Conservation (phyloP, 1,140 invertebrate genomes). For the Drosophila neocordata region DNA sequence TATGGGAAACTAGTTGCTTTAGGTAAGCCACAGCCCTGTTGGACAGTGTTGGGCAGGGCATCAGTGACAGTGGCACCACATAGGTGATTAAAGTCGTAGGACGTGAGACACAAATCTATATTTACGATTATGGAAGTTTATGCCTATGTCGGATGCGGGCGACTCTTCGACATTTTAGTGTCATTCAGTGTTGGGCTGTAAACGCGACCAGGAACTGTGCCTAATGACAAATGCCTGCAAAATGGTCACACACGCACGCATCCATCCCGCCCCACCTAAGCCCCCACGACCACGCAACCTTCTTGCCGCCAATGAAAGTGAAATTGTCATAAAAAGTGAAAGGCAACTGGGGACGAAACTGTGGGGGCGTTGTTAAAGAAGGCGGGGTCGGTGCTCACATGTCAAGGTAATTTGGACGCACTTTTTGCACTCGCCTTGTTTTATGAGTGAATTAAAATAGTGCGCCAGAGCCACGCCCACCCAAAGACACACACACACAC, state of each 20-base stretch:
- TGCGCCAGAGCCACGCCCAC: conserved; percentile 37
- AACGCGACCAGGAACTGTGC: conserved; percentile 36
- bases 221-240: conserved; percentile 72
- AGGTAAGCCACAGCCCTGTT: neutral
- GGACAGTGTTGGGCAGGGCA: neutral
- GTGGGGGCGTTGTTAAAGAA: neutral
- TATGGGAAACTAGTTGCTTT: too few relatives aligned
- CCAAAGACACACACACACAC: conserved; percentile 30
- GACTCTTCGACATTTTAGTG: conserved; percentile 63
- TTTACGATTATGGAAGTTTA: conserved; percentile 73
- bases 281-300: neutral
- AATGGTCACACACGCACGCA: conserved; percentile 71
- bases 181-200: conserved; percentile 67
- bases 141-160: conserved; percentile 28
- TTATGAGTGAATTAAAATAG: conserved; percentile 77
- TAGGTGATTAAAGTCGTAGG: conserved; percentile 10
- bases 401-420: conserved; percentile 77
- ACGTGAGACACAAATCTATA: conserved; percentile 72
- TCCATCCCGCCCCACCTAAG: conserved; percentile 10
- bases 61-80: neutral
- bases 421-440: conserved; percentile 69
- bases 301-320: conserved; percentile 55
- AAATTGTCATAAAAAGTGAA: conserved; percentile 79
- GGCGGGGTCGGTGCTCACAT: conserved; percentile 46
- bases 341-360: conserved; percentile 62